Evolutionary conservation across 1,140 invertebrate genomes (phyloP), one percentile per base, ranked within the genome.

Genomic region (Lucilia cuprina): DNA sequence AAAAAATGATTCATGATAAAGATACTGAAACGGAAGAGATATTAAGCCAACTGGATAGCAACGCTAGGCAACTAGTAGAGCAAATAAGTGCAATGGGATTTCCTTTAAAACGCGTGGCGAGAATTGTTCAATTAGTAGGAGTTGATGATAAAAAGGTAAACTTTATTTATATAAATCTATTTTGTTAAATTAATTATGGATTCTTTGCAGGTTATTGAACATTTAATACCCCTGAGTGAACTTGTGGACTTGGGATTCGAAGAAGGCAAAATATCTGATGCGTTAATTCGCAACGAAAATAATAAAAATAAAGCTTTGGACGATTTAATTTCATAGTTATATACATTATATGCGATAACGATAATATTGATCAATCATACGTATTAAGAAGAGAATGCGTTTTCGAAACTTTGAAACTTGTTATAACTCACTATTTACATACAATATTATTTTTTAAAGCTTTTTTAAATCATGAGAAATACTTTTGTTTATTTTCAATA

Each of bases 241-340:
- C 92, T 98, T 55, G 93, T 95, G 91, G 95, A 96, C 89, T 92
- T 98, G 60, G 96, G 96, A 25, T 98, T 98, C 90, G 92, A 94
- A 0, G 95, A 97, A 92, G 93, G 94, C 41, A 93, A 94, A 87
- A 95, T 96, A 19, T 94, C 94, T 1, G 93, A 93, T 83, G 96
- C 96, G 49, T 92, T 98, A 30, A 89, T 95, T 12, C 94, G 95
- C 87, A 94, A 94, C 88, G 93, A 96, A 89, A 95, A 96, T 88
- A 96, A 97, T 92, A 93, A 95, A 87, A 96, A 98, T 87, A 96
- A 96, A 92, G 96, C 96, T 47, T 92, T 98, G 86, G 96, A 98
- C 91, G 94, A 94, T 89, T 92, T 97, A 84, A 95, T 96, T 87
- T 94, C 94, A 87, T 96, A 95, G 82, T 83, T 25, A 30, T n/a